Conservation (phyloP, 1,140 invertebrate species). For the Nylanderia fulva region DNA sequence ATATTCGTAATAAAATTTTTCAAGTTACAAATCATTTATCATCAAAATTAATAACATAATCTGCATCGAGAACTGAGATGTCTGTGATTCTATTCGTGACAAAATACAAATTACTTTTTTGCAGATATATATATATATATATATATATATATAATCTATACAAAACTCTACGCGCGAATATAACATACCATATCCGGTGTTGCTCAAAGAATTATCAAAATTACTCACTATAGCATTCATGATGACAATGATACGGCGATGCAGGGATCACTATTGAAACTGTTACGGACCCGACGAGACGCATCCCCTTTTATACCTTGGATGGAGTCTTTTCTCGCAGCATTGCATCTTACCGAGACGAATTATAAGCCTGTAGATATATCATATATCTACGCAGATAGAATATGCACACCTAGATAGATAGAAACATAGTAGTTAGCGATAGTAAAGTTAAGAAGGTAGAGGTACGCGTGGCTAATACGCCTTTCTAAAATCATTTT, state of each 20-base stretch:
- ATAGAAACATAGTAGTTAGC: conserved; percentile 35
- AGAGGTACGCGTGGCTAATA: conserved; percentile 60
- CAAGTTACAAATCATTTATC: neutral
- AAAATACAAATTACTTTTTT: neutral
- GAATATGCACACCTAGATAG: neutral
- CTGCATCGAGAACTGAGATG: neutral
- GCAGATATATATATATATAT: too few relatives aligned
- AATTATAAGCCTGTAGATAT: conserved; percentile 69
- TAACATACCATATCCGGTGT: neutral
- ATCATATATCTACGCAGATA: conserved; percentile 43
- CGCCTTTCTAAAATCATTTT: conserved; percentile 79
- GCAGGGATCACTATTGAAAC: conserved; percentile 73
- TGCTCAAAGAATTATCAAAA: neutral
- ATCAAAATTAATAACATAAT: neutral
- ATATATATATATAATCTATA: too few relatives aligned
- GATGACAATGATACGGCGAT: conserved; percentile 63
- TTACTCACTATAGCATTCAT: conserved; percentile 83
- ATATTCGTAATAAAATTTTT: neutral
- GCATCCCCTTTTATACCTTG: conserved; percentile 81
- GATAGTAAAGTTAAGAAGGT: conserved; percentile 16
- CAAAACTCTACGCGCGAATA: neutral
- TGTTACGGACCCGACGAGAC: conserved; percentile 73
- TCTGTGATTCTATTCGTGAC: neutral
- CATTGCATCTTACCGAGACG: conserved; percentile 70
- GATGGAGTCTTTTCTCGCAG: conserved; percentile 70